Conservation (phyloP, 2,797 vertebrate species). For the Sarcophilus harrisii region DNA sequence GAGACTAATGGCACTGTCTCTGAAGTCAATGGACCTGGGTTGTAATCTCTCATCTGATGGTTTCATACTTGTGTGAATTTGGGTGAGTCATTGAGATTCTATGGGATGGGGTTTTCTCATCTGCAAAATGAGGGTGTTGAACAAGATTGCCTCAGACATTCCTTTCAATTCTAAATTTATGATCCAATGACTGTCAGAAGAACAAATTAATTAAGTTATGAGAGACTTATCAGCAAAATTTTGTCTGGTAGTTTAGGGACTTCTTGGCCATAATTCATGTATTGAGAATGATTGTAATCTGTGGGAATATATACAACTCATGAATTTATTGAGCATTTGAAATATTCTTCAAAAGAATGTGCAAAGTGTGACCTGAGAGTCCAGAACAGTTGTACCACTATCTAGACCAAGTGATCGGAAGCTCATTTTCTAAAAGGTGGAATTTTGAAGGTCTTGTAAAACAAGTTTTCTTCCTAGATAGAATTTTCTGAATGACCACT, state of each 20-base stretch:
- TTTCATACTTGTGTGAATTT: background rate
- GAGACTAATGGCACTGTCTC: background rate
- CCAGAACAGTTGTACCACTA: background rate
- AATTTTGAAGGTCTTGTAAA: background rate
- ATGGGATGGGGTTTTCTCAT: background rate
- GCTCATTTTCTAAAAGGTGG: background rate
- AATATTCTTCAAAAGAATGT: background rate
- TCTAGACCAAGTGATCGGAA: background rate
- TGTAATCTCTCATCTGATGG: background rate
- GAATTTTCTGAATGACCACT: background rate
- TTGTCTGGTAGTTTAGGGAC: background rate
- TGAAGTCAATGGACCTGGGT: background rate
- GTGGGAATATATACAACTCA: background rate
- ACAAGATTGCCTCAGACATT: background rate
- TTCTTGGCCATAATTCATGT: background rate
- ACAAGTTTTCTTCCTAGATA: background rate
- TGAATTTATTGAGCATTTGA: background rate
- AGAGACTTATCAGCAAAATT: background rate
- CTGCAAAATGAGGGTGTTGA: background rate
- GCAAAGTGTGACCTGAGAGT: background rate
- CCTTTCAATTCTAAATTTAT: background rate
- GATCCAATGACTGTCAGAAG: background rate
- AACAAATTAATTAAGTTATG: background rate
- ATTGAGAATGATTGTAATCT: too few relatives aligned
- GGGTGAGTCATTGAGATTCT: background rate